Evolutionary conservation across 23 tunicate genomes (phyloP).

Genomic region (Clavelina lepadiformis): DNA sequence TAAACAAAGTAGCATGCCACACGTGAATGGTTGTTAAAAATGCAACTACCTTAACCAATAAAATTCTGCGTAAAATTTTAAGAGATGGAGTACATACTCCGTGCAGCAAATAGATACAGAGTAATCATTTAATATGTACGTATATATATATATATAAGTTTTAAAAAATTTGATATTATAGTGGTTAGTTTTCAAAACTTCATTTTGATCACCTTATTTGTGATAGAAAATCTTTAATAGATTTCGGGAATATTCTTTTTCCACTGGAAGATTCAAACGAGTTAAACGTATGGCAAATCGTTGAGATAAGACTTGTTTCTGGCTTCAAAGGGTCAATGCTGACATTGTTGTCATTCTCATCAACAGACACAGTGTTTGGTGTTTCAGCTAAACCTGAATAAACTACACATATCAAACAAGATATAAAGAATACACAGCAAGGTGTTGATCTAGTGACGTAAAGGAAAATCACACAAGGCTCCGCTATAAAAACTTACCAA

Average conservation of each 20-base stretch:
- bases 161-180: not conserved
- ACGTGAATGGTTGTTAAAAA: not conserved
- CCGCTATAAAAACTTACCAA: no score
- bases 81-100: no score
- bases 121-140: no score
- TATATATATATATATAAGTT: conserved; percentile 15
- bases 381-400: not conserved
- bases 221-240: conserved; percentile 17
- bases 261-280: conserved; percentile 15
- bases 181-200: not conserved
- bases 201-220: conserved; percentile 2
- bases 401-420: no score
- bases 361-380: not conserved
- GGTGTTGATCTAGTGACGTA: no score
- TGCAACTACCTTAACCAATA: no score
- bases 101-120: no score
- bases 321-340: not conserved
- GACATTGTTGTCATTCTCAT: not conserved
- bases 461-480: no score
- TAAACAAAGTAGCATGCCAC: not conserved
- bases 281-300: conserved; percentile 29
- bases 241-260: conserved; percentile 23
- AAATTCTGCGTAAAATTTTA: not conserved
- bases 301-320: conserved; percentile 25
- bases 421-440: no score